Evolutionary conservation across 2,888 invertebrate species (phyloP), one percentile per base, ranked within the genome.

Genomic region (Plemyria rubiginata): DNA sequence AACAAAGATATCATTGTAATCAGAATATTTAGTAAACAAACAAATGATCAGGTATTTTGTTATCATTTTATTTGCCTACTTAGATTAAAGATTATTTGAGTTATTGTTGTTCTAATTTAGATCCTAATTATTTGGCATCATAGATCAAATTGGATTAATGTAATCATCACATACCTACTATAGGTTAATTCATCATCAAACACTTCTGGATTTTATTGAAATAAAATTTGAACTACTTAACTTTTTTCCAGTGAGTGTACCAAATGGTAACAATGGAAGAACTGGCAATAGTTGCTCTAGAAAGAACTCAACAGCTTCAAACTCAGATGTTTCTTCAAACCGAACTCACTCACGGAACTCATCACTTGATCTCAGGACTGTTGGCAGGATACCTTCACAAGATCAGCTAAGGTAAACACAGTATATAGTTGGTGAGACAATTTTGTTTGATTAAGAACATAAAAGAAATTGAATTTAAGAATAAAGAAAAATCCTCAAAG

Each of bases 261-360:
- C 86, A 38, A 83, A 73, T 54, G 79, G 74, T 53, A 82, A 73
- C 56, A 84, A 68, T 74, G 75, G 82, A 2, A 83, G 88, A 53
- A 88, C 77, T 70, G 82, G 83, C 59, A 85, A 78, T 70, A 80
- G 79, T 70, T 84, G 87, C 58, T 92, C 92, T 7, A 79, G 90
- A 13, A 91, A 92, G 68, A 91, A 87, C 67, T 92, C 90, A 0
- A 88, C 91, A 56, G 86, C 92, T 4, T 91, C 91, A 4, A 88
- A 73, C 61, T 81, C 88, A 49, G 91, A 91, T 41, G 82, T 83
- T 7, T 71, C 88, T 13, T 74, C 82, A 15, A 90, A 86, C 56
- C 84, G 92, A 62, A 88, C 91, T 50, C 96, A 97, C 84, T 96
- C 97, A 0, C 94, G 97, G 67, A 97, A 97, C 86, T 97, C 97